Conservation (phyloP, 2,888 invertebrate species). For the Neuroscelio doddi region DNA sequence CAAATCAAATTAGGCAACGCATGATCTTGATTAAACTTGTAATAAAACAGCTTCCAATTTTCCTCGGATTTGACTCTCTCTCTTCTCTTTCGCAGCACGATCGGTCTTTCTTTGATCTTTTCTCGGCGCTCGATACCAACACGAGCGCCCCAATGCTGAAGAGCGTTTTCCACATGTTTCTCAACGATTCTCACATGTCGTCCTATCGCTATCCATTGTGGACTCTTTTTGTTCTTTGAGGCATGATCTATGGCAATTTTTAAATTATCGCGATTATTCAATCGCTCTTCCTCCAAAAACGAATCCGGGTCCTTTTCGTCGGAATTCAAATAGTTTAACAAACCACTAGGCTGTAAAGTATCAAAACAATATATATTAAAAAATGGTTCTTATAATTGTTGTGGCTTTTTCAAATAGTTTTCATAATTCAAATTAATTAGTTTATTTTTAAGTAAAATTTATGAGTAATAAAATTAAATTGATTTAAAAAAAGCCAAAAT, state of each 20-base stretch:
- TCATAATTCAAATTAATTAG: background rate
- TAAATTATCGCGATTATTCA: slow-evolving; percentile 92
- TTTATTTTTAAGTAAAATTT: background rate
- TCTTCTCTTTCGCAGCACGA: slow-evolving; percentile 91
- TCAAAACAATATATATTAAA: background rate
- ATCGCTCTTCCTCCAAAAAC: slow-evolving; percentile 80
- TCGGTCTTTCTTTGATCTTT: slow-evolving; percentile 84
- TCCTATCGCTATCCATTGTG: slow-evolving; percentile 82
- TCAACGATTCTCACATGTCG: slow-evolving; percentile 84
- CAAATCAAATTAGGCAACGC: slow-evolving; percentile 97
- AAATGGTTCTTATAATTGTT: too few species aligned
- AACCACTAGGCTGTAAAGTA: slow-evolving; percentile 86
- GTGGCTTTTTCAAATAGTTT: too few species aligned
- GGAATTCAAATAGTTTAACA: slow-evolving; percentile 91
- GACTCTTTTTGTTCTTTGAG: slow-evolving; percentile 78
- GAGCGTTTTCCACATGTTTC: slow-evolving; percentile 84
- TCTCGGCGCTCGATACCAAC: slow-evolving; percentile 77
- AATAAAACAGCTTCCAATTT: slow-evolving; percentile 96
- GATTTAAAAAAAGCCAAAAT: too few species aligned
- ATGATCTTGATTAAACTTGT: slow-evolving; percentile 95
- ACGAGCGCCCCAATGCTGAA: slow-evolving; percentile 82
- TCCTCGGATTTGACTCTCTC: slow-evolving; percentile 90
- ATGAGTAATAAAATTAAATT: too few species aligned
- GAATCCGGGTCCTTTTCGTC: slow-evolving; percentile 86
- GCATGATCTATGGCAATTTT: slow-evolving; percentile 91